Conservation (phyloP, 2,888 invertebrate species). For the Eulithis testata region DNA sequence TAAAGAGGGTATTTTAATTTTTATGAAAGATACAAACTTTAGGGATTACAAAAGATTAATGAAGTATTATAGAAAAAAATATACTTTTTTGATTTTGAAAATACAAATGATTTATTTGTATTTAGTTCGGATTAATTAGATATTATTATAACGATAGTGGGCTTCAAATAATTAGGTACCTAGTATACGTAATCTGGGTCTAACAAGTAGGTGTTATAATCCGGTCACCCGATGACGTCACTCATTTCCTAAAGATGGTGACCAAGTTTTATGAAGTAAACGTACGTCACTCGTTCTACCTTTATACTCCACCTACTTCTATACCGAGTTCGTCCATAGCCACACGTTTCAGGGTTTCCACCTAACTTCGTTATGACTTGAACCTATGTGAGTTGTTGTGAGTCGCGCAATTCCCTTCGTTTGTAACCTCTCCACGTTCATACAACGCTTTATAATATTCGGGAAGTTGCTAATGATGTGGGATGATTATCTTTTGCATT, state of each 20-base stretch:
- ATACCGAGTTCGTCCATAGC: no score
- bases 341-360: background rate
- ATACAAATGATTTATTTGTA: no score
- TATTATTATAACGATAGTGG: no score
- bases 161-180: no score
- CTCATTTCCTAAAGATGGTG: no score
- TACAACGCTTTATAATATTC: slow-evolving; percentile 22
- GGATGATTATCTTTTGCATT: slow-evolving; percentile 12
- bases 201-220: no score
- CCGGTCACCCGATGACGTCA: no score
- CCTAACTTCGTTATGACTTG: slow-evolving; percentile 1
- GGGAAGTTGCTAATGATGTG: slow-evolving; percentile 32
- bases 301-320: no score
- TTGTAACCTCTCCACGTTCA: slow-evolving; percentile 21
- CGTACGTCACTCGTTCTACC: no score
- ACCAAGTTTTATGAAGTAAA: no score
- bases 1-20: slow-evolving; percentile 11
- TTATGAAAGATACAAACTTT: slow-evolving; percentile 16
- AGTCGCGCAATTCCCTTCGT: slow-evolving; percentile 24
- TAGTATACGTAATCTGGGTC: no score
- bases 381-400: background rate
- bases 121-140: no score
- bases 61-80: slow-evolving; percentile 5
- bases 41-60: background rate
- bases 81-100: background rate